Percentiles rank a stretch among this genome's conserved stretches.
Evolutionary conservation across 2,888 invertebrate genomes (phyloP).

Genomic region (Caenorhabditis sp.): DNA sequence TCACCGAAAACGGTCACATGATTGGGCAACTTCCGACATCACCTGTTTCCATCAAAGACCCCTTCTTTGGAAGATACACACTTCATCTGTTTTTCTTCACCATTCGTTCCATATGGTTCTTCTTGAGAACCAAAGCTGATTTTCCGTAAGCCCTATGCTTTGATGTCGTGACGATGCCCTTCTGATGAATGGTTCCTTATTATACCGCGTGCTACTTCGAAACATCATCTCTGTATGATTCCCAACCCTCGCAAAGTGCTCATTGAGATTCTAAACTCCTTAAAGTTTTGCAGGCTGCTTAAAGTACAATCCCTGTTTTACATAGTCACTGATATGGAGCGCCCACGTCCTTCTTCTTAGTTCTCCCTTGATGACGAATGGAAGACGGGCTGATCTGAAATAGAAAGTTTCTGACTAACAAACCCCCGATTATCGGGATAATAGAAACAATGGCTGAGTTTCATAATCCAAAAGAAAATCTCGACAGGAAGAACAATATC

Average conservation of each 20-base stretch:
- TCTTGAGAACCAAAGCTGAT: background rate
- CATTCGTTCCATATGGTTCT: background rate
- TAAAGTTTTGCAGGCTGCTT: background rate
- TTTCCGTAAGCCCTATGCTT: background rate
- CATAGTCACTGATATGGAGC: constrained; percentile 20
- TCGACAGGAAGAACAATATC: constrained; percentile 2
- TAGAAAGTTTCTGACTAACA: constrained; percentile 25
- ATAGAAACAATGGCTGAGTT: background rate
- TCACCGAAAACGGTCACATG: no score
- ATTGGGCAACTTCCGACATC: no score
- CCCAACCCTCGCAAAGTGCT: constrained; percentile 29
- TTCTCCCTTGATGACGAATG: constrained; percentile 19
- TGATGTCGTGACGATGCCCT: constrained; percentile 25
- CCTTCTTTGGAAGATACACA: background rate
- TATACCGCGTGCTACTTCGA: constrained; percentile 14
- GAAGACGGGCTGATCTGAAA: background rate
- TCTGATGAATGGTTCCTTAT: constrained; percentile 34
- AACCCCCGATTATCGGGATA: constrained; percentile 7
- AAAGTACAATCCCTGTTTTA: constrained; percentile 21
- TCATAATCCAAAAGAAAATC: constrained; percentile 3
- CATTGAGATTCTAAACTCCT: constrained; percentile 35
- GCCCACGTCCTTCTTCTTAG: constrained; percentile 7
- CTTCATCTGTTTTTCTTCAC: background rate
- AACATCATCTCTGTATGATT: constrained; percentile 3
- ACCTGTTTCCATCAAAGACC: no score